Evolutionary conservation across 1,140 invertebrate species (phyloP).

Genomic region (Drosophila aff.): DNA sequence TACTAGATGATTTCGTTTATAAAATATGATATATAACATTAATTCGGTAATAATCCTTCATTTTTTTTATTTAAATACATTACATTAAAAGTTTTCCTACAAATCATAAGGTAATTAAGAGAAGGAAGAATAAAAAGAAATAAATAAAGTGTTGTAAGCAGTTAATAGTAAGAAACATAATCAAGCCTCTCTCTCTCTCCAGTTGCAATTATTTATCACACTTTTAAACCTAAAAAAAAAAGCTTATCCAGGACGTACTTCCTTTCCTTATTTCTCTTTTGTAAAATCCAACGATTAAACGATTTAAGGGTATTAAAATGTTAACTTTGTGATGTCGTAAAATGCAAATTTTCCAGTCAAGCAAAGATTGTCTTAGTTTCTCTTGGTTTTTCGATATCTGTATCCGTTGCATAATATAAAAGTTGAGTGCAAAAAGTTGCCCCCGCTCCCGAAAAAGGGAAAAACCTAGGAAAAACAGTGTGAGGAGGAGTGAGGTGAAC

Average conservation of each 20-base stretch:
- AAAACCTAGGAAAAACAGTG: background rate
- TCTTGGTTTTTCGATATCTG: slow-evolving; percentile 17
- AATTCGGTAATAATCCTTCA: too few relatives aligned
- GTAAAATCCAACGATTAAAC: background rate
- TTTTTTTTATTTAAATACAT: background rate
- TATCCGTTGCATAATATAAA: slow-evolving; percentile 43
- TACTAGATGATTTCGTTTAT: too few relatives aligned
- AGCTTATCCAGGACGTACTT: background rate
- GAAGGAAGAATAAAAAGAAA: background rate
- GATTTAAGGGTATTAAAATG: slow-evolving; percentile 11
- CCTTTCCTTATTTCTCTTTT: background rate
- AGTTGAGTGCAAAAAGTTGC: slow-evolving; percentile 22
- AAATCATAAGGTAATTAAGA: background rate
- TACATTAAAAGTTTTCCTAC: background rate
- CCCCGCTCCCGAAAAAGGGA: background rate
- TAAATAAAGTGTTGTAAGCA: background rate
- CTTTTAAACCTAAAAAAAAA: too few relatives aligned
- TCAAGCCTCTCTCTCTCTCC: background rate
- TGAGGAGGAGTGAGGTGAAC: background rate
- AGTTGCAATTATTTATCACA: background rate
- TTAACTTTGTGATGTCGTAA: slow-evolving; percentile 13
- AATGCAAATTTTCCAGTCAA: slow-evolving; percentile 45
- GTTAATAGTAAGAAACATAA: background rate
- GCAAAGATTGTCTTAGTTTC: slow-evolving; percentile 15
- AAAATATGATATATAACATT: too few relatives aligned